Percentiles rank a stretch among this genome's conserved stretches.
Evolutionary conservation across 2,888 invertebrate species (phyloP).

Genomic region (Norana najaformis): DNA sequence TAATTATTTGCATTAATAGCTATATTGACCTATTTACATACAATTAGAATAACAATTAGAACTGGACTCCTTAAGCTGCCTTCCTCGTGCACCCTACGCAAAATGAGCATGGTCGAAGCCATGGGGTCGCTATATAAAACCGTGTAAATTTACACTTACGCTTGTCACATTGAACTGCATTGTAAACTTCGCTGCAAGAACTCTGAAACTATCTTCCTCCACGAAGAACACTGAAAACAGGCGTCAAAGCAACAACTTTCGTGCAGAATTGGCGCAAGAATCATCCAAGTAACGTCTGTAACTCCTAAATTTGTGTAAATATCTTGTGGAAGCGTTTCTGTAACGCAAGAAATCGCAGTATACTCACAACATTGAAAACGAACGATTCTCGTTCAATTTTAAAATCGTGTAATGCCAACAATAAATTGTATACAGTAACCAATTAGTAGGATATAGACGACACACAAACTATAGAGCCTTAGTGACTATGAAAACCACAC

Average conservation of each 20-base stretch:
- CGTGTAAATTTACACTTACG: too few relatives aligned
- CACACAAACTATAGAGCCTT: background rate
- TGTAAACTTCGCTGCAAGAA: background rate
- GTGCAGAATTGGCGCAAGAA: background rate
- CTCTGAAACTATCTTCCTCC: background rate
- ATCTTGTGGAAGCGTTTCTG: background rate
- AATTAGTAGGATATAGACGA: too few relatives aligned
- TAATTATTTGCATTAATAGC: background rate
- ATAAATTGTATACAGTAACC: too few relatives aligned
- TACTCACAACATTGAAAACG: background rate
- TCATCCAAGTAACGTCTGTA: background rate
- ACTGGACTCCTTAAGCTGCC: background rate
- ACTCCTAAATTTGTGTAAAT: background rate
- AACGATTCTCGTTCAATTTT: background rate
- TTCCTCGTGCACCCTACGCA: too few relatives aligned
- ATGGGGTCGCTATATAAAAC: too few relatives aligned
- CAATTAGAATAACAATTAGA: background rate
- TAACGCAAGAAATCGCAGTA: background rate
- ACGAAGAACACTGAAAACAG: background rate
- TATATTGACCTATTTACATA: too few relatives aligned
- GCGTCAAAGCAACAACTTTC: background rate
- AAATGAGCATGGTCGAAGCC: too few relatives aligned
- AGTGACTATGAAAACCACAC: background rate
- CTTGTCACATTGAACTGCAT: too few relatives aligned
- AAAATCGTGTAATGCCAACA: too few relatives aligned